Conservation (phyloP, 2,888 invertebrate species). For the Aricia artaxerxes region DNA sequence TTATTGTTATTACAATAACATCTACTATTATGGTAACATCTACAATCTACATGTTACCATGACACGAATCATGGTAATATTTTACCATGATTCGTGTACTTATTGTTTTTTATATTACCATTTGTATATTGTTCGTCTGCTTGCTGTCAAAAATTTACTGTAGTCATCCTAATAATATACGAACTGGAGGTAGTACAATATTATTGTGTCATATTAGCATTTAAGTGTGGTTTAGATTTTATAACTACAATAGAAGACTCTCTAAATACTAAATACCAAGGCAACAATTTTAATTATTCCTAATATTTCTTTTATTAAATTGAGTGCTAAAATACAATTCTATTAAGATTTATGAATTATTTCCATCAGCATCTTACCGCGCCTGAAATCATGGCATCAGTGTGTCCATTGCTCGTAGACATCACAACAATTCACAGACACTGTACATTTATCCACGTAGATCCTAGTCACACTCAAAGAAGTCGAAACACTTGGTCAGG, state of each 20-base stretch:
- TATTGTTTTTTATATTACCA: too few relatives aligned
- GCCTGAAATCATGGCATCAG: constrained; percentile 1
- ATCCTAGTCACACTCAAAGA: constrained; percentile 20
- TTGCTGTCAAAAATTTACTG: not conserved
- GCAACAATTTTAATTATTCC: too few relatives aligned
- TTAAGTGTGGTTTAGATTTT: not conserved
- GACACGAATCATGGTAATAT: too few relatives aligned
- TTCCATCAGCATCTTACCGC: not conserved
- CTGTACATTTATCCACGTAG: not conserved
- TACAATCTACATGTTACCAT: too few relatives aligned
- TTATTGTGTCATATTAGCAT: not conserved
- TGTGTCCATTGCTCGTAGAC: constrained; percentile 13
- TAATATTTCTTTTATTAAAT: too few relatives aligned
- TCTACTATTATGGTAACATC: too few relatives aligned
- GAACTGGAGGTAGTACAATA: not conserved
- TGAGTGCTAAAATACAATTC: not conserved
- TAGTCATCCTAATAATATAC: not conserved
- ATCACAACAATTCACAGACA: not conserved
- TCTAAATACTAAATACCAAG: too few relatives aligned
- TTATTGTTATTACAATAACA: too few relatives aligned
- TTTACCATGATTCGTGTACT: too few relatives aligned
- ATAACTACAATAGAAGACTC: too few relatives aligned
- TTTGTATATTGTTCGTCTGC: too few relatives aligned
- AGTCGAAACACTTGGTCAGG: constrained; percentile 18
- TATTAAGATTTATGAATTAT: not conserved